These are phyloP conservation scores for Chondrilla cf. caribensis DNA, from an alignment of 37 sponge, comb jelly and placozoan genomes.

Conservation along the genomic window DNA sequence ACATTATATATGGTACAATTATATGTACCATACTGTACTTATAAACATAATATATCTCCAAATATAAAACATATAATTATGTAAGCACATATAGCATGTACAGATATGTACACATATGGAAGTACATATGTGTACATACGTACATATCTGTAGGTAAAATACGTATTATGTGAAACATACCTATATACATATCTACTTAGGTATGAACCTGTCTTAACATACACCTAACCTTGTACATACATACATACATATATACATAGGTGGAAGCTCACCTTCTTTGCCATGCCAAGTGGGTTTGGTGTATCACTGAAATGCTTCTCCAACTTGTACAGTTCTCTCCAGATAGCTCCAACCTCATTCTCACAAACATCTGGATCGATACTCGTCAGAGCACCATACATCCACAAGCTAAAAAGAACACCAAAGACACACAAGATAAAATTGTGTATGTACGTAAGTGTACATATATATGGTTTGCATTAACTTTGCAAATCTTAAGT, in stretches of 20 bases:
- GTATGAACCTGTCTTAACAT: constrained; percentile 82
- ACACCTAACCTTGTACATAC: no score
- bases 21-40: background rate
- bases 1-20: background rate
- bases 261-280: constrained; percentile 61
- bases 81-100: background rate
- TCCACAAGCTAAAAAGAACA: constrained; percentile 66
- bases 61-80: no score
- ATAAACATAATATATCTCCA: no score
- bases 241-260: background rate
- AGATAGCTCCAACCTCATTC: constrained; percentile 82
- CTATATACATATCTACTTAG: background rate
- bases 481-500: background rate
- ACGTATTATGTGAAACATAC: no score
- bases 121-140: background rate
- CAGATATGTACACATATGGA: background rate
- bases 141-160: no score
- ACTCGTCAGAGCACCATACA: constrained; percentile 83
- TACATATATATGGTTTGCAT: background rate
- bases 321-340: constrained; percentile 94
- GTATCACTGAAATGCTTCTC: constrained; percentile 84
- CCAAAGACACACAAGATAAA: background rate
- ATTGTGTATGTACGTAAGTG: background rate
- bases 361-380: constrained; percentile 97
- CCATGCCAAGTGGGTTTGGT: constrained; percentile 86